A percentile compares a stretch with the other conserved stretches of the same genome.
These are phyloP conservation scores for Xenopus laevis DNA, from an alignment of 2,113 vertebrate genomes.

Conservation along the genomic window DNA sequence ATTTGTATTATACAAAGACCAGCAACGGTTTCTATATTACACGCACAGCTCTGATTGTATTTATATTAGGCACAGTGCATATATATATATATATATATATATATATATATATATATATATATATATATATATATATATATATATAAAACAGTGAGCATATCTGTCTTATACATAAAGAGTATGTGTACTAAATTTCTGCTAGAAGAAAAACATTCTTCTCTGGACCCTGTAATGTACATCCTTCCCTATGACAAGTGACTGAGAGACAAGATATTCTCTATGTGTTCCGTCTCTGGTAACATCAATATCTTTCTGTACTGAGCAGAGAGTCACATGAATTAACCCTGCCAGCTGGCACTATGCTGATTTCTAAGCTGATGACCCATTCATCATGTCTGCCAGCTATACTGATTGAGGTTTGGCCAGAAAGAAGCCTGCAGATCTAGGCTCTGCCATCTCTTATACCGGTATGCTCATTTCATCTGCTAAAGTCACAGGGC, in stretches of 20 bases:
- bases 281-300: slow-evolving; percentile 3
- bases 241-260: background rate
- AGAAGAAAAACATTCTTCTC: too few relatives aligned
- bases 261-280: background rate
- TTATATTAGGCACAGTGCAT: too few relatives aligned
- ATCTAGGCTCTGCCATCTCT: slow-evolving; percentile 25
- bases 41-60: too few relatives aligned
- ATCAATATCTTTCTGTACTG: slow-evolving; percentile 25
- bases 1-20: too few relatives aligned
- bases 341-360: slow-evolving; percentile 31
- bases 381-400: slow-evolving; percentile 34
- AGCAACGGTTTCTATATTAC: background rate
- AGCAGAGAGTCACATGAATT: slow-evolving; percentile 27
- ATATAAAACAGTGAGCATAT: too few relatives aligned
- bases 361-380: slow-evolving; percentile 35
- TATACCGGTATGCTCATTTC: slow-evolving; percentile 25
- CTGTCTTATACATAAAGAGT: too few relatives aligned
- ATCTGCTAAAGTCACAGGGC: slow-evolving; percentile 31
- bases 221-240: background rate
- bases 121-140: too few relatives aligned
- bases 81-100: too few relatives aligned
- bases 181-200: too few relatives aligned
- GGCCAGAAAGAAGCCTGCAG: slow-evolving; percentile 25
- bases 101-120: too few relatives aligned
- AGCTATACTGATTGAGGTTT: background rate